Evolutionary conservation across 2,888 invertebrate species (phyloP), one percentile per base, ranked within the genome.

Genomic region (Podabrus alpinus): DNA sequence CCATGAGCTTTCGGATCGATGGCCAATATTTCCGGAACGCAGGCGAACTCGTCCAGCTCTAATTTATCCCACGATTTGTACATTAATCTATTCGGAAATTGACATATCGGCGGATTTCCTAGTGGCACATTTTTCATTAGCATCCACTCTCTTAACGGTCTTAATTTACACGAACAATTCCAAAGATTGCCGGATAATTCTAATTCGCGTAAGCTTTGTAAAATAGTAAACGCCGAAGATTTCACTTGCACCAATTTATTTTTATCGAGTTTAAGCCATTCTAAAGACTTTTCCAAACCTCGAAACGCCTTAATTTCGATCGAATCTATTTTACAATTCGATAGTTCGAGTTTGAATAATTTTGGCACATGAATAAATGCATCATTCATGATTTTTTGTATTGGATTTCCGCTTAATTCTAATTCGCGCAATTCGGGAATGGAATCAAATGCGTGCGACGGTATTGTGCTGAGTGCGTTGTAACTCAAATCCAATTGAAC

Each of bases 141-240:
- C 93, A 95, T 94, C 95, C 95, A 95, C 81, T 93, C 92, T 17
- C 94, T 88, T 77, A 95, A 86, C 0, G 94, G 93, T 71, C 94
- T 89, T 75, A 95, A 85, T 21, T 90, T 90, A 85, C 95, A 95
- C 61, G 94, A 92, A 85, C 95, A 95, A 85, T 94, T 93, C 94
- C 95, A 95, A 0, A 93, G 94, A 86, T 95, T 95, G 75, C 90
- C 91, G n/a, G 93, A 92, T 78, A 95, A 86, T 82, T 94, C 94
- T 77, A 95, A 87, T 13, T 94, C 94, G 83, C 94, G 93, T 69
- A 95, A 86, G 78, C 91, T 92, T 78, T 92, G 88, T 66, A 95
- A 86, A 10, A 92, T 90, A 1, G 92, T 93, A 76, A 95, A 88
- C 11, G 92, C 91, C 45, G 91, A 90, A 13, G 94, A 90, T 73